Percentiles rank a stretch among this genome's conserved stretches.
phyloP scores from a whole-genome alignment of 2,888 invertebrate genomes.

The Cosmia pyralina region DNA sequence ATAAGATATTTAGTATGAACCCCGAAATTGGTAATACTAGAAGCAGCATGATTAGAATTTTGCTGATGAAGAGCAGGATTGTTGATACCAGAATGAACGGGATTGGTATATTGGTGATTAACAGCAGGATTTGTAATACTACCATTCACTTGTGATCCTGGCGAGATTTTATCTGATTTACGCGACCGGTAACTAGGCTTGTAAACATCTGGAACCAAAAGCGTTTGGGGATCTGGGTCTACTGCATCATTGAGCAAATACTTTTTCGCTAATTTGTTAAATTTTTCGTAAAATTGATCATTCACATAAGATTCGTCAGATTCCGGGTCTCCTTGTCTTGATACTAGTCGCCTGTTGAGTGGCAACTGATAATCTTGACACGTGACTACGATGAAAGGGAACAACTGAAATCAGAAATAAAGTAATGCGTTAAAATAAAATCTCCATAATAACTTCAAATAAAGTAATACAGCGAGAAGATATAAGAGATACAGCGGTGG shows the following conservation, averaged over 20 bases:
- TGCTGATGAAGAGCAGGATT: background rate
- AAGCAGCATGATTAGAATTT: background rate
- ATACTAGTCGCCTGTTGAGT: background rate
- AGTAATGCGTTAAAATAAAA: background rate
- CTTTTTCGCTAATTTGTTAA: background rate
- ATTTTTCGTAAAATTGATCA: background rate
- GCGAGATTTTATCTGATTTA: background rate
- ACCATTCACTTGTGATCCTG: background rate
- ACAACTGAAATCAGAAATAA: slow-evolving; percentile 36
- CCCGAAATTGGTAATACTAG: background rate
- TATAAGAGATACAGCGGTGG: background rate
- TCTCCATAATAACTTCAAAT: background rate
- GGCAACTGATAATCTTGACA: slow-evolving; percentile 15
- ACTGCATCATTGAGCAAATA: background rate
- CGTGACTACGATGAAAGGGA: slow-evolving; percentile 2
- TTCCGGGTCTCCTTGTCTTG: background rate
- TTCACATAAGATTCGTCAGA: background rate
- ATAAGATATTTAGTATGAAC: background rate
- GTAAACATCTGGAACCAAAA: slow-evolving; percentile 15
- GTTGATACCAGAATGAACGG: background rate
- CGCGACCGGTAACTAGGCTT: background rate
- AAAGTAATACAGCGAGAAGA: background rate
- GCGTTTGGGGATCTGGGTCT: background rate
- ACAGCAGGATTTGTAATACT: background rate
- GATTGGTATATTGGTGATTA: background rate